A percentile compares a stretch with the other conserved stretches of the same genome.
Conservation (phyloP, 1,140 invertebrate genomes). For the Drosophila tani region DNA sequence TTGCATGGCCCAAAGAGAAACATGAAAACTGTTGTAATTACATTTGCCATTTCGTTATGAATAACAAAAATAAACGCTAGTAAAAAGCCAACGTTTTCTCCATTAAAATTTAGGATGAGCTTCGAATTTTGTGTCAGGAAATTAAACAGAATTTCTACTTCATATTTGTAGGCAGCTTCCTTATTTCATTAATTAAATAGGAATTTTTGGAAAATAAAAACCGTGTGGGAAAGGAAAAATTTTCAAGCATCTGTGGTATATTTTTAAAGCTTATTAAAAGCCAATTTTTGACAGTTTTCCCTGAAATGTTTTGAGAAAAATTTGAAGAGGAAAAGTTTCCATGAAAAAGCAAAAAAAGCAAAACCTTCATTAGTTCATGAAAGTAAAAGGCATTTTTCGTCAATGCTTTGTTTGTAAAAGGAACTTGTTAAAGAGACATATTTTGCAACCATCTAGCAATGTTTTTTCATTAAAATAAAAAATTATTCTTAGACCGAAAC, state of each 20-base stretch:
- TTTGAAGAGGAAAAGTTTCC: not conserved
- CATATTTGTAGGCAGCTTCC: not conserved
- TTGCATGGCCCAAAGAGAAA: slow-evolving; percentile 16
- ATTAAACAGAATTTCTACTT: not conserved
- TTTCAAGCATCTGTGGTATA: no score
- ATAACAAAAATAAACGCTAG: slow-evolving; percentile 6
- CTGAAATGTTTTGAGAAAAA: not conserved
- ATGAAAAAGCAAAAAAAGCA: rapidly evolving
- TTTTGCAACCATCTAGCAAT: not conserved
- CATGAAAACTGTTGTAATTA: slow-evolving; percentile 15
- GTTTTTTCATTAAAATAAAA: not conserved
- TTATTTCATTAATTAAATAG: not conserved
- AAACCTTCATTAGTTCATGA: not conserved
- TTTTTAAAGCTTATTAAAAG: not conserved
- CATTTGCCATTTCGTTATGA: slow-evolving; percentile 10
- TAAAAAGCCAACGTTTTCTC: not conserved
- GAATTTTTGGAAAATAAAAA: not conserved
- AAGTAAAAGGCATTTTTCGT: not conserved
- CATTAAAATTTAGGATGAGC: not conserved
- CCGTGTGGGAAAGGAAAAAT: no score
- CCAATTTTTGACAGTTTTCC: not conserved
- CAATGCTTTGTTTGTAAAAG: not conserved
- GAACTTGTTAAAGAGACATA: no score
- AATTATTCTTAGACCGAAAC: not conserved
- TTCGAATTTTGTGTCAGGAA: not conserved